These are phyloP conservation scores for Accipiter virgatus DNA, from an alignment of 2,113 vertebrate genomes.

Conservation along the genomic window DNA sequence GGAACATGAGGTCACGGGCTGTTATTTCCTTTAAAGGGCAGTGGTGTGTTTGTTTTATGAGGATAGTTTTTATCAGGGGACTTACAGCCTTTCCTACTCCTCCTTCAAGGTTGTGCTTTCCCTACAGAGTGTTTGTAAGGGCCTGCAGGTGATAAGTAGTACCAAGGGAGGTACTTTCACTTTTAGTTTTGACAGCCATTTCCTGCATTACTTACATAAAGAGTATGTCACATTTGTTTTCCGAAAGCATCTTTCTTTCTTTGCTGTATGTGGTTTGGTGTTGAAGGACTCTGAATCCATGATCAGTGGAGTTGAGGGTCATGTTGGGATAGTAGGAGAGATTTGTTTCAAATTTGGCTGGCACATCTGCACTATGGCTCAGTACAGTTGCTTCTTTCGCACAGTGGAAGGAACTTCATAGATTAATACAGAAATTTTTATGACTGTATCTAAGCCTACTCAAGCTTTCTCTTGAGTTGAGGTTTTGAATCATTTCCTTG, in stretches of 20 bases:
- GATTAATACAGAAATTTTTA: background rate
- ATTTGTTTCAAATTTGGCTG: background rate
- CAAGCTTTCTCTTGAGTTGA: background rate
- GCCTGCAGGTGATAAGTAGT: background rate
- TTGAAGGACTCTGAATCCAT: background rate
- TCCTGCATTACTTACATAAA: background rate
- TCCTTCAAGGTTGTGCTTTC: background rate
- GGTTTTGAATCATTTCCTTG: background rate
- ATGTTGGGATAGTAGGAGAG: too few species aligned
- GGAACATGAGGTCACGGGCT: background rate
- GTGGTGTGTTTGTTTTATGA: background rate
- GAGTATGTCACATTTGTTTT: fast-evolving
- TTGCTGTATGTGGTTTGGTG: background rate
- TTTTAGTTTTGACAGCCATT: background rate
- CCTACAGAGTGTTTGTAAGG: background rate
- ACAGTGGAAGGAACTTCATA: background rate
- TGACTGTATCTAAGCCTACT: background rate
- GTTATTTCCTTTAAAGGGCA: constrained; percentile 25
- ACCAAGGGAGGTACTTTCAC: background rate
- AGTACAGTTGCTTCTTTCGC: background rate
- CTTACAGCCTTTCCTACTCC: background rate
- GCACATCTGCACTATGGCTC: background rate
- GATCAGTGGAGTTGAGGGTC: background rate
- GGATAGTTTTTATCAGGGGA: background rate
- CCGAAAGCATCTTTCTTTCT: background rate